Evolutionary conservation across 2,797 vertebrate species (phyloP).

Genomic region (Philypnodon macrostomus): DNA sequence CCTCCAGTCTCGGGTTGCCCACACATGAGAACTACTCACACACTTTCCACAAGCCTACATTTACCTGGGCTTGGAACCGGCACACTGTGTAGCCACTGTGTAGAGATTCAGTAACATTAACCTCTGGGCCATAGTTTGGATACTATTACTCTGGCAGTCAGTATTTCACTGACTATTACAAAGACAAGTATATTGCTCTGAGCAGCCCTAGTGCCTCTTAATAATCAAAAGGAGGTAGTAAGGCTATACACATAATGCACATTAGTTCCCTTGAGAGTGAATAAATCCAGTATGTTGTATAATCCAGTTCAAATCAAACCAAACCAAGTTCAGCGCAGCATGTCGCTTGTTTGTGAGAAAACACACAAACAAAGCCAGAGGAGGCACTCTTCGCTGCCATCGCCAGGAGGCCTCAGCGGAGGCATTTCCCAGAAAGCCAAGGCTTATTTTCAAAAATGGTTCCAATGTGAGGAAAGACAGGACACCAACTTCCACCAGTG

Average conservation of each 20-base stretch:
- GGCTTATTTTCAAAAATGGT: constrained; percentile 66
- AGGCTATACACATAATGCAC: constrained; percentile 28
- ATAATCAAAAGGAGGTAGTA: background rate
- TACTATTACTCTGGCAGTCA: no score
- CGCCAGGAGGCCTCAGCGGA: constrained; percentile 65
- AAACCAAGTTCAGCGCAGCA: constrained; percentile 37
- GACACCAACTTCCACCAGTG: constrained; percentile 33
- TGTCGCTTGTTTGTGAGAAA: no score
- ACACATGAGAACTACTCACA: no score
- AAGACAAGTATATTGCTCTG: no score
- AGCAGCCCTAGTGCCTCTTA: no score
- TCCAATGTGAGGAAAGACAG: constrained; percentile 70
- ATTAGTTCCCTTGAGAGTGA: constrained; percentile 30
- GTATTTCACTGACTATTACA: no score
- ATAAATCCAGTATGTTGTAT: constrained; percentile 51
- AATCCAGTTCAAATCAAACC: constrained; percentile 36
- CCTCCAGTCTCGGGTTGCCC: no score
- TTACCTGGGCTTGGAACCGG: no score
- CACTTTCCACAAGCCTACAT: no score
- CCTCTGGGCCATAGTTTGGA: no score
- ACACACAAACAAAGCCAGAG: constrained; percentile 50
- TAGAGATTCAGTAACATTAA: no score
- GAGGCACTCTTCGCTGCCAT: constrained; percentile 60
- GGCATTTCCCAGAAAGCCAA: constrained; percentile 66
- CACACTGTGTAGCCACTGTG: no score